Base-by-base conservation (phyloP, 1,140 invertebrate genomes). In the Drosophila nikananu region DNA sequence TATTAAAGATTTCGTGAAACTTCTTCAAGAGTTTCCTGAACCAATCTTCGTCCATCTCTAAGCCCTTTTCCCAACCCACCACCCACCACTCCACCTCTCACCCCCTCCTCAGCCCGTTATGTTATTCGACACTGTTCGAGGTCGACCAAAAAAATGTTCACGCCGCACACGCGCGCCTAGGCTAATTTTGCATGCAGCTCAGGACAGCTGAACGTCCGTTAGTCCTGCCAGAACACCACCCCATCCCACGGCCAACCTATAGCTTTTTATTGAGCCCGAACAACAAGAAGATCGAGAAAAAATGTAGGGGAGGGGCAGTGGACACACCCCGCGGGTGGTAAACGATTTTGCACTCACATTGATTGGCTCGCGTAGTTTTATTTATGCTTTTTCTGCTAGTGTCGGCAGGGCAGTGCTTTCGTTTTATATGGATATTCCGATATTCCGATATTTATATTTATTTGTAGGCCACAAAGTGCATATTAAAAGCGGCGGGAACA, bases 161-260 rank as follows among this genome's bases (percentile, higher is more conserved):
- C 86, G 84, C 77, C 81, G 86, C 74, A 90, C 84, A 89, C 84
- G 84, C 83, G 61, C 62, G 48, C 62, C 81, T 78, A 65, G 73
- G 86, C 86, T 89, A 89, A 89, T 89, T 89, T 89, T 89, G 86
- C 86, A 89, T 89, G 86, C 86, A 89, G 65, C 86, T 81, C 86
- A 89, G 81, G 70, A 73, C 84, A 80, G 67, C 82, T 80, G 76
- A 80, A 80, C 62, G 74, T 76, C 81, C 76, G 77, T 79, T 74
- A 57, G 54, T 65, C 58, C 70, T 72, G 66, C 67, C 60, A 21
- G 25, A 32, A 5, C n/a, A 13, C 32, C 42, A 4, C n/a, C 17
- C 32, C 42, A 4, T 52, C 39, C 21, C 17, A 23, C 19, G 25
- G 21, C 37, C 21, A n/a, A 13, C 52, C 23, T 15, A 35, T 19